phyloP scores from a whole-genome alignment of 1,140 invertebrate species.

The Babylonia areolata region DNA sequence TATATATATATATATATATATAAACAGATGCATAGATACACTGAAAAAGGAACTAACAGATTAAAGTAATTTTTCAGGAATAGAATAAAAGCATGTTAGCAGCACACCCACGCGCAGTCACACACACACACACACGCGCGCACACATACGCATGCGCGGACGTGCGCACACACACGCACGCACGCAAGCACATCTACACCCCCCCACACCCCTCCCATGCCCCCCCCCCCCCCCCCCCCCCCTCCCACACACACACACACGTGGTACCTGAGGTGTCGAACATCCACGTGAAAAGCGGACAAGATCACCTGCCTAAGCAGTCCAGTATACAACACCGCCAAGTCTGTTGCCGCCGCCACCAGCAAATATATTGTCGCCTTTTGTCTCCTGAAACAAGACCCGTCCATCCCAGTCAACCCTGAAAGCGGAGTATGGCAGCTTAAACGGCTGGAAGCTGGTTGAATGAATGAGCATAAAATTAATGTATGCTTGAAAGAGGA shows the following conservation, averaged over 20 bases:
- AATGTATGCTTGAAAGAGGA: too few species aligned
- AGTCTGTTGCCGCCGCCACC: constrained; percentile 40
- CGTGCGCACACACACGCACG: too few species aligned
- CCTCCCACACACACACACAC: neutral
- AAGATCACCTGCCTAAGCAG: constrained; percentile 50
- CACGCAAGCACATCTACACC: too few species aligned
- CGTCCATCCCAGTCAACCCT: too few species aligned
- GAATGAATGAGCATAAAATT: too few species aligned
- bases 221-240: too few species aligned
- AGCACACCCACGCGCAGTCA: neutral
- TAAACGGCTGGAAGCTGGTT: too few species aligned
- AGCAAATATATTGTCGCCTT: constrained; percentile 39
- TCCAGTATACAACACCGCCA: constrained; percentile 43
- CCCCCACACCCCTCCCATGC: too few species aligned
- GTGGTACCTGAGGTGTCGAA: constrained; percentile 33
- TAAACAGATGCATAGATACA: neutral
- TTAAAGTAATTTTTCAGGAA: too few species aligned
- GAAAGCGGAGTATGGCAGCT: too few species aligned
- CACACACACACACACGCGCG: neutral
- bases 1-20: neutral
- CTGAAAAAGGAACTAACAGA: too few species aligned
- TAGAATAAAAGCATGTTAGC: neutral
- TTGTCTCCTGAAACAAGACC: constrained; percentile 24
- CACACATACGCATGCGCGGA: neutral
- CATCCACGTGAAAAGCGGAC: constrained; percentile 47